Base-by-base conservation (phyloP, 2,797 vertebrate species). In the Arctocebus calabarensis region DNA sequence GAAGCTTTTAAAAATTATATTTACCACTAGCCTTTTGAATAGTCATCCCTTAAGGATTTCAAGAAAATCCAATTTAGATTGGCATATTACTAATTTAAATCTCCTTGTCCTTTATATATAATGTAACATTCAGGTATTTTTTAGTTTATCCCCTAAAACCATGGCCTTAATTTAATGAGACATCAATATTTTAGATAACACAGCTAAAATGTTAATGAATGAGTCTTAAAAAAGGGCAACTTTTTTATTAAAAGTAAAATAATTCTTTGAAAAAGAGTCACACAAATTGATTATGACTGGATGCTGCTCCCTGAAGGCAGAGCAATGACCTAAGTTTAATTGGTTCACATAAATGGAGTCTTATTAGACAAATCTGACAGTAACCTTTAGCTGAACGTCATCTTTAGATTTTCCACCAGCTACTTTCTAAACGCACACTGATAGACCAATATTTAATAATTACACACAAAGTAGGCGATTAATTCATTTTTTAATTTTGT, bases 11-110 rank as follows among this genome's bases (percentile, higher is more conserved):
- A 70, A 95, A 93, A 94, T 61, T 73, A 23, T 77, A 59, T 89
- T 95, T 78, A 84, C 6, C 29, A 48, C 93, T 64, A 92, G 45
- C 74, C 19, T 32, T 95, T 79, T 62, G 64, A 13, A 94, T 5
- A 93, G 70, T 78, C 37, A 85, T 88, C 77, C 84, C 84, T 84
- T 92, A 96, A 90, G 25, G 17, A 82, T 94, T 89, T 93, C 70
- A 94, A 81, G 62, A 86, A 19, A 93, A 92, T 19, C 37, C 52
- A 91, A 77, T 82, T 96, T 92, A 64, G 1, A 45, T 11, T 84
- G 85, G 27, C 34, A 95, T 92, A 94, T 95, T 96, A 95, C 68
- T 95, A 94, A 96, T 91, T 96, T 97, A 96, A 96, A 85, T 73
- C 37, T 88, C 87, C 71, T 19, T 3, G 34, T 88, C 83, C 94